Conservation (phyloP, 2,113 vertebrate genomes). For the Bettongia penicillata region DNA sequence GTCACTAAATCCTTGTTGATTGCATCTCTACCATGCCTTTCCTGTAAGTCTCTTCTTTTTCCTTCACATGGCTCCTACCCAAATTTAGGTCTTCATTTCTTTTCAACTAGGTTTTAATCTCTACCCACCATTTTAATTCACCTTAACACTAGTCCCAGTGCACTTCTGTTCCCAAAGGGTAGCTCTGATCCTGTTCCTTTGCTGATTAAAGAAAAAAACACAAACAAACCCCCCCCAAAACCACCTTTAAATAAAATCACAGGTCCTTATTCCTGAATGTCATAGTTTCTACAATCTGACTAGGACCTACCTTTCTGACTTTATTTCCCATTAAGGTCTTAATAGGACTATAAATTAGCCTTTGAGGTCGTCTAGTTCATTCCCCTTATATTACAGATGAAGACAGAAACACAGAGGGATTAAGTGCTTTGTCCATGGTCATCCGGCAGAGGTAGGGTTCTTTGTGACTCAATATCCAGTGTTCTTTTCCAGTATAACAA, state of each 20-base stretch:
- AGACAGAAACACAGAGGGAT: neutral
- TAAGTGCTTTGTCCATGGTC: neutral
- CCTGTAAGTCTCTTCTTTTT: neutral
- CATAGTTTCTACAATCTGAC: no score
- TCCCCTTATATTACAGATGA: neutral
- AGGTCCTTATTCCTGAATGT: neutral
- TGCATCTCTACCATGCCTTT: neutral
- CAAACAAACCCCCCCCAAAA: neutral
- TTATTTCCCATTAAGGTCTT: neutral
- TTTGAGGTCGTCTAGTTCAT: neutral
- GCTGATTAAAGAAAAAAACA: neutral
- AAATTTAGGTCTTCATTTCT: neutral
- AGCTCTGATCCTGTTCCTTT: neutral
- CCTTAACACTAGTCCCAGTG: neutral
- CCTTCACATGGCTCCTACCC: neutral
- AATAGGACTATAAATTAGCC: neutral
- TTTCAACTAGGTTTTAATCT: neutral
- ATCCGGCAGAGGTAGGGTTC: neutral
- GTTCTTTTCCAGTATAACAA: neutral
- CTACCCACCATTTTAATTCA: neutral
- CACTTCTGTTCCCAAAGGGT: neutral
- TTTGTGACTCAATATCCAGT: neutral
- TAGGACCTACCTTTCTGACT: neutral
- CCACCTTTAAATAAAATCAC: neutral
- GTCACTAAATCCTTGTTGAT: neutral